phyloP scores from a whole-genome alignment of 2,113 vertebrate genomes.

The Protobothrops flavoviridis region DNA sequence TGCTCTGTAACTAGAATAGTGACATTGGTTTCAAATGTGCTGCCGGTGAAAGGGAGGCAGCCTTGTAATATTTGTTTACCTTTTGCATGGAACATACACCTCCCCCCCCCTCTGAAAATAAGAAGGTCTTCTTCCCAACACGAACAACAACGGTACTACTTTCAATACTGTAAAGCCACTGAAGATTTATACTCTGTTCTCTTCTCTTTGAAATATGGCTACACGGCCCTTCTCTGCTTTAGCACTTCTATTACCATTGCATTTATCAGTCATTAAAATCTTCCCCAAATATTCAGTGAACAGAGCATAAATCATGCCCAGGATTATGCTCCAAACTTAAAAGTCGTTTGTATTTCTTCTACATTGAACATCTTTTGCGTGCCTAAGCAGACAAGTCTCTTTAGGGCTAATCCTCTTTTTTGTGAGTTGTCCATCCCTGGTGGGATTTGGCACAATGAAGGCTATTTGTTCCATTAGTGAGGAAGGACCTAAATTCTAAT shows the following conservation, averaged over 20 bases:
- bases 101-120: conserved; percentile 58
- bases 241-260: conserved; percentile 38
- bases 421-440: conserved; percentile 60
- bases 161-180: conserved; percentile 53
- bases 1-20: conserved; percentile 69
- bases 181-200: conserved; percentile 12
- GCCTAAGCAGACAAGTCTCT: conserved; percentile 63
- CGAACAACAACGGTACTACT: conserved; percentile 28
- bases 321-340: conserved; percentile 62
- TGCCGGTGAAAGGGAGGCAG: conserved; percentile 59
- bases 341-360: conserved; percentile 69
- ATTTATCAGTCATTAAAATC: conserved; percentile 44
- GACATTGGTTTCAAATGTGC: conserved; percentile 70
- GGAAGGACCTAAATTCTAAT: conserved; percentile 72
- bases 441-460: conserved; percentile 63
- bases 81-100: conserved; percentile 41
- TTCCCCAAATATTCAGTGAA: conserved; percentile 33
- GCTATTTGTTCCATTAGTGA: conserved; percentile 72
- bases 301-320: conserved; percentile 34
- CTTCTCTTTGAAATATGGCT: conserved; percentile 30
- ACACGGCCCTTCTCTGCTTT: background rate
- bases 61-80: conserved; percentile 67
- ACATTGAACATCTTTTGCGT: conserved; percentile 64
- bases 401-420: conserved; percentile 67
- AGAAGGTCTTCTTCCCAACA: conserved; percentile 21